Conservation (phyloP, 2,888 invertebrate genomes). For the Synanthedon vespiformis region DNA sequence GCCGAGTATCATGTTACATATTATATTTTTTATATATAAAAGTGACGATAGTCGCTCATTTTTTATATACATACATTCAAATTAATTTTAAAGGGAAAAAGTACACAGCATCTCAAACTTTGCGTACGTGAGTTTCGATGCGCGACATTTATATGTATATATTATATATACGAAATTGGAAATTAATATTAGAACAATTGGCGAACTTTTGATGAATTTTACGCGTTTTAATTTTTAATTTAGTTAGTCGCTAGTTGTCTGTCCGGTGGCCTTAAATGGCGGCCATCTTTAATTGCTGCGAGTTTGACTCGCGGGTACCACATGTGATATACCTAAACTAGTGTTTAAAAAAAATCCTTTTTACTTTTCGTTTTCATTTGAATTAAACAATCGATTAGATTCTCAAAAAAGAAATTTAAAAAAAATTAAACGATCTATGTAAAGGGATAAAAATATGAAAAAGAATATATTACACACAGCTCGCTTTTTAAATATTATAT, state of each 20-base stretch:
- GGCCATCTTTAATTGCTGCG: constrained; percentile 13
- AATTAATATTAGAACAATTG: neutral
- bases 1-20: constrained; percentile 20
- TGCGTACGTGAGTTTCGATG: neutral
- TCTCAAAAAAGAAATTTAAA: neutral
- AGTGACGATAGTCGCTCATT: constrained; percentile 15
- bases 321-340: constrained; percentile 33
- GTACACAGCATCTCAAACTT: neutral
- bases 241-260: constrained; percentile 14
- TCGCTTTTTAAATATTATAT: constrained; percentile 7
- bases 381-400: neutral
- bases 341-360: neutral
- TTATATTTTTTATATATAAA: constrained; percentile 17
- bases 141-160: neutral
- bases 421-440: neutral
- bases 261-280: constrained; percentile 8
- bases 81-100: neutral
- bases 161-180: neutral
- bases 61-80: constrained; percentile 2
- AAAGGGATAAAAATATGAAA: no score
- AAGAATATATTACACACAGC: neutral
- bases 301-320: constrained; percentile 37
- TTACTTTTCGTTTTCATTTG: neutral
- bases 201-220: neutral
- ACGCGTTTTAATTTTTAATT: constrained; percentile 7